These are phyloP conservation scores for Hemaris fuciformis DNA, from an alignment of 2,888 invertebrate species.

Conservation along the genomic window DNA sequence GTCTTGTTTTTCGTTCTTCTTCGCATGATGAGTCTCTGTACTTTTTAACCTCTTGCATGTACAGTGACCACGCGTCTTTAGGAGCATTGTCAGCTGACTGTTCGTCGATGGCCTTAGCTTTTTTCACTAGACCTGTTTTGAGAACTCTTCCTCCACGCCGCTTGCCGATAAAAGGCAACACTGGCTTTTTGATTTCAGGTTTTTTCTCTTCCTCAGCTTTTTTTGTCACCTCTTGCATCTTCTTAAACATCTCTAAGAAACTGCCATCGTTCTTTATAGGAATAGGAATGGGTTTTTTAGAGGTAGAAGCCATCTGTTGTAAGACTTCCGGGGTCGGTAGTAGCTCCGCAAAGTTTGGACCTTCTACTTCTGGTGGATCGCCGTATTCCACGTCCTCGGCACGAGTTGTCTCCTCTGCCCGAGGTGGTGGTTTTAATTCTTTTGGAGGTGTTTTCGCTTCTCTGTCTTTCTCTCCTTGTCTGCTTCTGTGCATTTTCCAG, in stretches of 20 bases:
- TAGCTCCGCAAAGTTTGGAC: constrained; percentile 71
- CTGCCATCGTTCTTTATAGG: constrained; percentile 94
- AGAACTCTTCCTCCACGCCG: constrained; percentile 92
- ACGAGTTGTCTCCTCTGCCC: constrained; percentile 57
- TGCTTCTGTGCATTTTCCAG: constrained; percentile 67
- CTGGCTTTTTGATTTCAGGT: constrained; percentile 67
- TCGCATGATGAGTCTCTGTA: constrained; percentile 96
- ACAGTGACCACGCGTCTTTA: constrained; percentile 95
- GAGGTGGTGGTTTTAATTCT: constrained; percentile 67
- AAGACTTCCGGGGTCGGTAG: constrained; percentile 48
- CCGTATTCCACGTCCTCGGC: constrained; percentile 69
- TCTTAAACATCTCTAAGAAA: constrained; percentile 95
- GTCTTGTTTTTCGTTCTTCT: constrained; percentile 94
- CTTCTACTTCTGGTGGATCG: constrained; percentile 72
- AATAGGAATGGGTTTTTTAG: constrained; percentile 81
- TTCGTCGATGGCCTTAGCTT: constrained; percentile 85
- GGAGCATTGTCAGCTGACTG: constrained; percentile 83
- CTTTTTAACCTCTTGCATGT: constrained; percentile 95
- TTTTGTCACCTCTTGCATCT: constrained; percentile 87
- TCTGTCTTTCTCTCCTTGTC: constrained; percentile 51
- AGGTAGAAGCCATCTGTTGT: constrained; percentile 45
- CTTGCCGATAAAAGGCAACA: constrained; percentile 85
- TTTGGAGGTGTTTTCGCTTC: constrained; percentile 54
- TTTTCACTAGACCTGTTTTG: constrained; percentile 95
- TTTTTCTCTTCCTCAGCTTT: constrained; percentile 65